Conservation (phyloP, 2,888 invertebrate genomes). For the Platyscelio sp. region DNA sequence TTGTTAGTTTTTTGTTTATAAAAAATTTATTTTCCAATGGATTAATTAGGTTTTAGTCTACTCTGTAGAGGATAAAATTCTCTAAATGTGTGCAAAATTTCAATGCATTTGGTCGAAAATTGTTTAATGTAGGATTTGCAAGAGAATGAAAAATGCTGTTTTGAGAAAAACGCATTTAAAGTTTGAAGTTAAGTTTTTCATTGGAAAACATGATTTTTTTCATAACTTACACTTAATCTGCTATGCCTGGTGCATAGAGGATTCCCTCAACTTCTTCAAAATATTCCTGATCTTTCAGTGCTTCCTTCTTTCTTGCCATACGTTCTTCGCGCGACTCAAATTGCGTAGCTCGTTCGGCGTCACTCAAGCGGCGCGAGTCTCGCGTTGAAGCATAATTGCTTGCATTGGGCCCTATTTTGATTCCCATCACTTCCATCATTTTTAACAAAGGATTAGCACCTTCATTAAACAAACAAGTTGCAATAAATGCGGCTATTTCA, state of each 20-base stretch:
- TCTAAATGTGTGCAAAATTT: conserved; percentile 4
- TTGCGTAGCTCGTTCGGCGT: neutral
- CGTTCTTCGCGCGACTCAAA: neutral
- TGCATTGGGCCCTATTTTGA: neutral
- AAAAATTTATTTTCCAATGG: neutral
- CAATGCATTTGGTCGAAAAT: conserved; percentile 8
- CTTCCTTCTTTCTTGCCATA: neutral
- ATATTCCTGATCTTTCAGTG: neutral
- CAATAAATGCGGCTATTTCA: too few relatives aligned
- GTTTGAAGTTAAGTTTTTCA: neutral
- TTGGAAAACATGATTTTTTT: conserved; percentile 13
- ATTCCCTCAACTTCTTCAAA: neutral
- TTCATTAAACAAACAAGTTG: too few relatives aligned
- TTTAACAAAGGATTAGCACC: too few relatives aligned
- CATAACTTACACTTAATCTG: neutral
- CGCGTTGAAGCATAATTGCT: neutral
- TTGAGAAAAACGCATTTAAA: too few relatives aligned
- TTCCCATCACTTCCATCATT: too few relatives aligned
- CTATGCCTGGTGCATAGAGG: neutral
- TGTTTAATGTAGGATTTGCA: conserved; percentile 3
- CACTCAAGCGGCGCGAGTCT: neutral
- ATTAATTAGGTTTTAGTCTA: conserved; percentile 14
- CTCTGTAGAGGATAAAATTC: conserved; percentile 2
- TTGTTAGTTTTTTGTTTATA: neutral
- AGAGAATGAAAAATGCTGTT: neutral